A percentile compares a stretch with the other conserved stretches of the same genome.
phyloP scores from a whole-genome alignment of 2,888 invertebrate genomes.

The Ischnus inquisitorius region DNA sequence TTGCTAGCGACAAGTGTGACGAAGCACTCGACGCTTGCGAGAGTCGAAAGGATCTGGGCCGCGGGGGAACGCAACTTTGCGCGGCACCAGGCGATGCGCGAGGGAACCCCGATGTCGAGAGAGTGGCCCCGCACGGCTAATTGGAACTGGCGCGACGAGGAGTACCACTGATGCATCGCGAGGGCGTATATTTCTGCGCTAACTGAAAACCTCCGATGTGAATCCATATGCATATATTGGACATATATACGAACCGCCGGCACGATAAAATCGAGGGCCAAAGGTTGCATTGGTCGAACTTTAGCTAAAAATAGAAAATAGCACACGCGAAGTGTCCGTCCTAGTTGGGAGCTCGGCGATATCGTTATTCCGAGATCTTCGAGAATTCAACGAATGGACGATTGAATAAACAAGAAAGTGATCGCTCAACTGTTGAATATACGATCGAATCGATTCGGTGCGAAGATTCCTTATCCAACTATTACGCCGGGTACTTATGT shows the following conservation, averaged over 20 bases:
- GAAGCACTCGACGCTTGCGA: conserved; percentile 24
- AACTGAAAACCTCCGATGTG: conserved; percentile 25
- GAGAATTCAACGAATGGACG: neutral
- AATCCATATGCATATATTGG: conserved; percentile 29
- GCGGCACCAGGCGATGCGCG: conserved; percentile 3
- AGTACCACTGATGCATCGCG: conserved; percentile 25
- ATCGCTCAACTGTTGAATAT: neutral
- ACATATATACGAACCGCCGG: neutral
- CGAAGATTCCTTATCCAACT: neutral
- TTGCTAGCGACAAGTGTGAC: neutral
- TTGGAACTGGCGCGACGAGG: conserved; percentile 48
- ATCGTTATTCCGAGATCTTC: neutral
- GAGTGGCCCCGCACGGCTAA: conserved; percentile 43
- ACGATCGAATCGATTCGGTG: neutral
- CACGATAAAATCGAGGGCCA: conserved; percentile 6
- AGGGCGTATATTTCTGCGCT: conserved; percentile 39
- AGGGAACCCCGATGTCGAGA: conserved; percentile 41
- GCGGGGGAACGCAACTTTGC: conserved; percentile 4
- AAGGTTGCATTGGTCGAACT: conserved; percentile 16
- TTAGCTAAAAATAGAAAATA: conserved; percentile 34
- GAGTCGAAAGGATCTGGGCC: conserved; percentile 29
- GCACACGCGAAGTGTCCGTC: conserved; percentile 14
- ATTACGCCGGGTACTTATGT: neutral
- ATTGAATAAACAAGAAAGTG: neutral
- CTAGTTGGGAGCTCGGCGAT: conserved; percentile 15